Evolutionary conservation across 1,140 invertebrate species (phyloP).

Genomic region (Ridgeia piscesae): DNA sequence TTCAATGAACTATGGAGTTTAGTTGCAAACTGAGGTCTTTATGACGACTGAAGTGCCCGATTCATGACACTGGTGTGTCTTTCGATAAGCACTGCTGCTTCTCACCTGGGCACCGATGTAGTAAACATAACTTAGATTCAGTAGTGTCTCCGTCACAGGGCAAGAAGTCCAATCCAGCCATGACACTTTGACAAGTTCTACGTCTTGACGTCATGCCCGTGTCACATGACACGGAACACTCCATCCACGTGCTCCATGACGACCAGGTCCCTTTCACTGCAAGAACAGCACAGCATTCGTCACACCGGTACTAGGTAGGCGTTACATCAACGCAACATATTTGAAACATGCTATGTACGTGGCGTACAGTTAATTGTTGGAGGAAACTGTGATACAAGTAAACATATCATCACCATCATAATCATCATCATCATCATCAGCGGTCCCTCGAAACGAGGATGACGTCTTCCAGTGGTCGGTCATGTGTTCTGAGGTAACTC

Average conservation of each 20-base stretch:
- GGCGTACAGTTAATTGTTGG: not conserved
- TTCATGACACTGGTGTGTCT: no score
- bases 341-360: not conserved
- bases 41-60: no score
- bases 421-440: no score
- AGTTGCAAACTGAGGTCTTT: no score
- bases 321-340: not conserved
- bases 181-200: not conserved
- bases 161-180: not conserved
- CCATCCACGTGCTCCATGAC: not conserved
- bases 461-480: no score
- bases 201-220: constrained; percentile 24
- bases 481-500: no score
- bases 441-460: no score
- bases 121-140: not conserved
- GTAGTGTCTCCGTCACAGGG: not conserved
- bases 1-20: no score
- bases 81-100: not conserved
- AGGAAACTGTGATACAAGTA: not conserved
- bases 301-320: not conserved
- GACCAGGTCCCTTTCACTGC: constrained; percentile 16
- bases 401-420: no score
- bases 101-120: not conserved
- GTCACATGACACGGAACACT: not conserved
- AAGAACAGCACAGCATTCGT: not conserved